Evolutionary conservation across 2,888 invertebrate genomes (phyloP), one percentile per base, ranked within the genome.

Genomic region (Camponotus fellah): DNA sequence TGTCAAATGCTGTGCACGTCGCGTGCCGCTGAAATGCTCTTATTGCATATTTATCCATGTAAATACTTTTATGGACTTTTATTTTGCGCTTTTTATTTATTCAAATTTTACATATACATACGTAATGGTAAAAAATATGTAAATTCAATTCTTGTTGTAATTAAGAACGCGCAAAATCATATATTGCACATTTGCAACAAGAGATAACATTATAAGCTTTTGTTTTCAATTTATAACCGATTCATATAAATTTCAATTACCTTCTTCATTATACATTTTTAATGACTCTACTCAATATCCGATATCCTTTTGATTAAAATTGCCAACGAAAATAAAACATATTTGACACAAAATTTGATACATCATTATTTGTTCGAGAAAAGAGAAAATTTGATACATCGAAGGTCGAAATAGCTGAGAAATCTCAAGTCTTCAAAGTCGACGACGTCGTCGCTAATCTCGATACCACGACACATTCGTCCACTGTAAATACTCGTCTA

Each of bases 401-500:
- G 68, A 68, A 64, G 43, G 49, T 40, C 49, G 40, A 58, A 75
- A 49, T 40, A 66, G 60, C 60, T 62, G 58, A 66, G 76, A 66
- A 82, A 65, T 34, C 34, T 12, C 32, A 43, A 34, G 26, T 56
- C 56, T 76, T 82, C 53, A 56, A 49, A 53, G 34, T 21, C 21
- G 34, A 26, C 32, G 37, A 65, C 43, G 65, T 65, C 68, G 49
- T 32, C 65, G 26, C 34, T 83, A 58, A 79, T 79, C 69, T 69
- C 79, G 49, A 58, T 58, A 46, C 56, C 0, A 62, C 62, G 68
- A 84, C 80, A 68, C 84, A 81, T 81, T 74, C 81, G 82, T 72
- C 81, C 71, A 68, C 65, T 40, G 71, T 82, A 84, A 82, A 84
- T 76, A 82, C 74, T 81, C 66, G 80, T 58, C 56, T 62, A 40